phyloP scores from a whole-genome alignment of 2,113 vertebrate genomes.

The Engraulis encrasicolus region DNA sequence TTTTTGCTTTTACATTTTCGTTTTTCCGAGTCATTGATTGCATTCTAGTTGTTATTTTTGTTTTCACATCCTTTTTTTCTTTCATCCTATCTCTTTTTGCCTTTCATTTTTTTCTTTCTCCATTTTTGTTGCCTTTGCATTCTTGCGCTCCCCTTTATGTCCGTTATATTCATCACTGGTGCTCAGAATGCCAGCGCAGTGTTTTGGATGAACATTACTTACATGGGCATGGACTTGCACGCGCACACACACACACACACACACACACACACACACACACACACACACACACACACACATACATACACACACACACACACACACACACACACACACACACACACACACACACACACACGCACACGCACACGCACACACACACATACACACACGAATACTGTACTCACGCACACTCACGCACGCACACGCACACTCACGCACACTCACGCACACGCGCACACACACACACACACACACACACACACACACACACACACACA shows the following conservation, averaged over 20 bases:
- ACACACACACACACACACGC: conserved; percentile 31
- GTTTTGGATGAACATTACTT: conserved; percentile 8
- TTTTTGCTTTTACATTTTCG: background rate
- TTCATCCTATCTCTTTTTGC: background rate
- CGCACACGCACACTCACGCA: conserved; percentile 21
- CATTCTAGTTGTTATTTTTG: background rate
- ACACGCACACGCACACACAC: conserved; percentile 29
- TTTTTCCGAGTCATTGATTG: background rate
- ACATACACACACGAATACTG: conserved; percentile 30
- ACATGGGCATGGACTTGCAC: conserved; percentile 25
- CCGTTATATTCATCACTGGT: background rate
- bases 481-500: conserved; percentile 30
- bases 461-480: conserved; percentile 32
- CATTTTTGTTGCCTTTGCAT: background rate
- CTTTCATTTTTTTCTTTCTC: background rate
- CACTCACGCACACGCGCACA: conserved; percentile 45
- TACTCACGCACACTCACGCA: too few relatives aligned
- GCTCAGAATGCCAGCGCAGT: background rate
- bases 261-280: conserved; percentile 33
- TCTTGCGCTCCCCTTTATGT: background rate
- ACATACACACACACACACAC: background rate
- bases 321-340: conserved; percentile 26
- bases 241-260: conserved; percentile 39
- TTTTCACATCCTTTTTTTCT: background rate
- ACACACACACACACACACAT: conserved; percentile 28